Evolutionary conservation across 2,888 invertebrate species (phyloP), one percentile per base, ranked within the genome.

Genomic region (Rhamnusium bicolor): DNA sequence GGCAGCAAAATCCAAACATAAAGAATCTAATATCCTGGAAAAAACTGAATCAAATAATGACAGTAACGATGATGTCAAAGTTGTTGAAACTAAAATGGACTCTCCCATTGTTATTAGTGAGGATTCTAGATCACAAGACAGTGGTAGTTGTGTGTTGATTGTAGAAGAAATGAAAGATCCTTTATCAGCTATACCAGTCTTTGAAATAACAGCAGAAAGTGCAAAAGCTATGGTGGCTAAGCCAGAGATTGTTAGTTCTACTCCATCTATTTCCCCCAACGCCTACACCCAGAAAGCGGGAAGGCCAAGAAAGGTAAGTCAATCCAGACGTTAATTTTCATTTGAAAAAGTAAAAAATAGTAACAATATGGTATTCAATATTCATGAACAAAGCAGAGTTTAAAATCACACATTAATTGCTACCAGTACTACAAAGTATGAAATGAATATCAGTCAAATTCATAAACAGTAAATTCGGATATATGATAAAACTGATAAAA

Each of bases 211-310:
- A 67, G 47, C 67, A 6, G 74, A 75, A 19, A 61, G 65, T 14
- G 58, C 54, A 8, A 19, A 66, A 6, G 46, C 75, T 19, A 72
- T 68, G 3, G 71, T 69, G 4, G 76, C 74, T 19, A 74, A 76
- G 0, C 72, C 72, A 6, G 60, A 60, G 12, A 60, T 2, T 40
- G 60, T 18, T 19, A 21, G 19, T 5, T 73, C 79, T 5, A 73
- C 79, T 19, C 75, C 82, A 5, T 67, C 80, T 19, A 67, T 56
- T n/a, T 1, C 63, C 60, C 4, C 32, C 65, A 3, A 73, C 78
- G 1, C 83, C 86, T 24, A 78, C 84, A 12, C 88, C 88, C 58
- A 86, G 88, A 65, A 87, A 88, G 75, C 87, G 90, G n/a, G 90
- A 2, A 82, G 91, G 27, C 90, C 90, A 0, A 85, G 89, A 68